These are phyloP conservation scores for Dipus sagitta DNA, from an alignment of 2,797 vertebrate genomes.

Conservation along the genomic window DNA sequence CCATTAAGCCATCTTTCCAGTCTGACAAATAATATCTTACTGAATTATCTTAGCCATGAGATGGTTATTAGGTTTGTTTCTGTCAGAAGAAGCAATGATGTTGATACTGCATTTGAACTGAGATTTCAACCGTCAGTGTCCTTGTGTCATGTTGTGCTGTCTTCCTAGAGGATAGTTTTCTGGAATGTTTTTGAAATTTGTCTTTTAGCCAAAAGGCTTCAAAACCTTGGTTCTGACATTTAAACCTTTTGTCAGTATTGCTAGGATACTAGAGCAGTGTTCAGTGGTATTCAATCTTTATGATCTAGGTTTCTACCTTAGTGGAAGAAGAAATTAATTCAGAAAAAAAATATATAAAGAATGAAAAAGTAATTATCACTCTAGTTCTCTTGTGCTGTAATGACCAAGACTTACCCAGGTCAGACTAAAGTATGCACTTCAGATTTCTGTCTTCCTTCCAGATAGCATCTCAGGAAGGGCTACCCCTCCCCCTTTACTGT, in stretches of 20 bases:
- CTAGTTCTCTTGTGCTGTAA: not conserved
- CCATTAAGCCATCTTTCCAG: too few relatives aligned
- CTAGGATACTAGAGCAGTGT: not conserved
- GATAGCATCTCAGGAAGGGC: not conserved
- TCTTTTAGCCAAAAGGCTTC: not conserved
- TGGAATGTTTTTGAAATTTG: not conserved
- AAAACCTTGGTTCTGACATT: constrained; percentile 33
- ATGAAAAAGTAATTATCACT: not conserved
- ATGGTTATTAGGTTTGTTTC: not conserved
- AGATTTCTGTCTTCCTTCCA: not conserved
- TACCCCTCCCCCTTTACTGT: too few relatives aligned
- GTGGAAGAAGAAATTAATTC: not conserved
- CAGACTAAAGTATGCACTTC: not conserved
- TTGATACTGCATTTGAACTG: not conserved
- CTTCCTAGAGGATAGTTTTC: not conserved
- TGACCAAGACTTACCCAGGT: not conserved
- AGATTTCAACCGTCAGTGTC: not conserved
- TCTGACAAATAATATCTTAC: too few relatives aligned
- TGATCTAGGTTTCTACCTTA: not conserved
- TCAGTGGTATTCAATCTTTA: not conserved
- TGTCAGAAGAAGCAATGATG: not conserved
- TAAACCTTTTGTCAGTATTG: not conserved
- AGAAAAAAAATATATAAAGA: not conserved
- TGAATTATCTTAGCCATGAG: rapidly evolving
- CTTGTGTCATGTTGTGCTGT: not conserved